phyloP scores from a whole-genome alignment of 2,113 vertebrate genomes.

The Psophia crepitans region DNA sequence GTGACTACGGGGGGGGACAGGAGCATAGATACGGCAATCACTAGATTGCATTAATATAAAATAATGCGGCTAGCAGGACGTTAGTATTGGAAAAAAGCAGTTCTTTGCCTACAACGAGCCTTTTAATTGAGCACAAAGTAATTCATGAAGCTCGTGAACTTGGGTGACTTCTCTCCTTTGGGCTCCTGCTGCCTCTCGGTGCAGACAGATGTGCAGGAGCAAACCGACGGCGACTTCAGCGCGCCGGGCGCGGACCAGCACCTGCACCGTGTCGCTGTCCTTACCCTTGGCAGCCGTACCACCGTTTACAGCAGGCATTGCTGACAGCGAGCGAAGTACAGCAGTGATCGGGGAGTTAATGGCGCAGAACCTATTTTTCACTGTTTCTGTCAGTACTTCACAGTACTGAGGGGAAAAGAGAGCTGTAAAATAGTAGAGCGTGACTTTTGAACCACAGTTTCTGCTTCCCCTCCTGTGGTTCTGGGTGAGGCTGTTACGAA shows the following conservation, averaged over 20 bases:
- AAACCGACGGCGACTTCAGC: fast-evolving
- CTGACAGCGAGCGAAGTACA: neutral
- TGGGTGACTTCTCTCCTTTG: fast-evolving
- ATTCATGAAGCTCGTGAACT: neutral
- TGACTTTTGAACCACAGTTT: neutral
- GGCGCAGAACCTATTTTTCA: neutral
- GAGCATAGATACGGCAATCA: neutral
- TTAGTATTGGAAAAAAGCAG: neutral
- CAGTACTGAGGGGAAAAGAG: neutral
- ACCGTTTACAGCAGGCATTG: neutral
- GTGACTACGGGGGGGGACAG: neutral
- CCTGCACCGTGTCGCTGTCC: fast-evolving
- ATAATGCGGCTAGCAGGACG: neutral
- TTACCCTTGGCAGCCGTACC: neutral
- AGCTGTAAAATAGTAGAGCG: neutral
- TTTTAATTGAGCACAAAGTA: neutral
- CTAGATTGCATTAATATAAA: neutral
- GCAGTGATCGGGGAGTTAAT: neutral
- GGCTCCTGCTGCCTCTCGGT: neutral
- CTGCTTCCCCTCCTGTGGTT: neutral
- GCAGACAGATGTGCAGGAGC: neutral
- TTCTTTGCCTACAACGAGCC: neutral
- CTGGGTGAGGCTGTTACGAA: neutral
- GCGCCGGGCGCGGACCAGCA: fast-evolving
- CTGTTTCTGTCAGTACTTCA: neutral